Base-by-base conservation (phyloP, 2,888 invertebrate genomes). In the Drosophila rubida region DNA sequence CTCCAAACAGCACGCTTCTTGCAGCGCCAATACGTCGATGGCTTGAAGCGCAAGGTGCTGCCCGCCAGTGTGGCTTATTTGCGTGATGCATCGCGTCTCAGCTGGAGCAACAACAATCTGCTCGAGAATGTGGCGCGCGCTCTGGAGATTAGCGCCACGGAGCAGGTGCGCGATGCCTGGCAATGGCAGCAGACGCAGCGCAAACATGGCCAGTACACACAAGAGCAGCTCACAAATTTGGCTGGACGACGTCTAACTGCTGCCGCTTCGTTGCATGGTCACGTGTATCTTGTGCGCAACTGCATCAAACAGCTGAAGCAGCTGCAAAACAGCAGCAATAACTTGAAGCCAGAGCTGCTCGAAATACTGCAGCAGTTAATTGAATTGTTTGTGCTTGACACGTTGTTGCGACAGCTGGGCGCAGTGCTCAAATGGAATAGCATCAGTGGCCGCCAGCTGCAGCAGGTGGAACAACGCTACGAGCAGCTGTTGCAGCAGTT, bases 1-100 rank as follows among this genome's bases (percentile, higher is more conserved):
- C 93, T 98, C 61, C 98, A 99, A 93, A 96, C 97, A 1, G 97
- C 97, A 2, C 93, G 95, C 74, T 97, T 95, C 90, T 93, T 97
- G 37, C 94, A 96, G 69, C 97, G 97, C 91, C 93, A 94, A 11
- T 96, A 95, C 94, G 94, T 94, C 86, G 94, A 94, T 75, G 94
- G 94, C 0, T 75, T 92, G 4, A 93, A 93, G 54, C 94, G 95
- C 0, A 92, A 93, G 66, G 78, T 92, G 5, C 89, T 96, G 73
- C 94, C 95, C 0, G 93, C 94, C 0, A 96, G 96, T 0, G 94
- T 96, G 11, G 90, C 93, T 9, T 97, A 97, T 91, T 91, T 97
- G 44, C 78, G 77, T 1, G 62, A 78, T n/a, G 68, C 78, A 2
- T 4, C 68, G 8, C 71, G 61, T 0, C 46, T 81, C 0, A 78